Conservation (phyloP, 2,888 invertebrate species). For the Ichneumoninae sp. region DNA sequence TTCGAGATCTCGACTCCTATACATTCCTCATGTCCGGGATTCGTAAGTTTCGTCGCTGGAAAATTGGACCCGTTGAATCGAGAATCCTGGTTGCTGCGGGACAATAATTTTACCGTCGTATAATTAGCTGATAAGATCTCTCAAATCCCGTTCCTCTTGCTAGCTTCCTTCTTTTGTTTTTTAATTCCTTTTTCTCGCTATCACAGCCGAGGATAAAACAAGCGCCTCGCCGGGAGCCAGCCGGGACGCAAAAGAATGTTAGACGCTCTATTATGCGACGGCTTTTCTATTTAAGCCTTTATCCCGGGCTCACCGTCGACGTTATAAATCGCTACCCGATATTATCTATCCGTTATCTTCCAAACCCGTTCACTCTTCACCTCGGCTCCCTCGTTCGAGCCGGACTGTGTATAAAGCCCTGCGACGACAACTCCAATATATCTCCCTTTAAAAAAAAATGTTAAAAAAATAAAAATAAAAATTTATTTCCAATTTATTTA, state of each 20-base stretch:
- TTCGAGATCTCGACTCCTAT: background rate
- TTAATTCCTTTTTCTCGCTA: background rate
- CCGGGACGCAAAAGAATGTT: conserved; percentile 76
- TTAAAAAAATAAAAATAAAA: background rate
- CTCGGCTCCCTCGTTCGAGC: background rate
- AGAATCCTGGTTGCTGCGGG: conserved; percentile 56
- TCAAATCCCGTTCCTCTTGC: background rate
- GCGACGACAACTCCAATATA: background rate
- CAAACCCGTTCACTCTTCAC: conserved; percentile 4
- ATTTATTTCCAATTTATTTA: background rate
- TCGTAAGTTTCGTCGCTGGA: conserved; percentile 38
- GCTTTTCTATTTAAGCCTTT: conserved; percentile 72
- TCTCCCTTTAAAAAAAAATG: background rate
- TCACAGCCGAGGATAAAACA: conserved; percentile 55
- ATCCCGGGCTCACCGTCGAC: conserved; percentile 60
- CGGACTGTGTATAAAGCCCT: background rate
- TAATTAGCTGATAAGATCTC: conserved; percentile 79
- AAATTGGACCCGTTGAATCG: conserved; percentile 30
- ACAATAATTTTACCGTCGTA: conserved; percentile 73
- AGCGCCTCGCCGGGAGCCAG: conserved; percentile 63
- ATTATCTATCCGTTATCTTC: conserved; percentile 35
- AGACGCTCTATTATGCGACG: conserved; percentile 73
- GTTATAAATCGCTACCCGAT: conserved; percentile 46
- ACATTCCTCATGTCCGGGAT: conserved; percentile 39
- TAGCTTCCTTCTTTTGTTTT: background rate